Evolutionary conservation across 2,888 invertebrate species (phyloP), one percentile per base, ranked within the genome.

Genomic region (Rotaria sp.): DNA sequence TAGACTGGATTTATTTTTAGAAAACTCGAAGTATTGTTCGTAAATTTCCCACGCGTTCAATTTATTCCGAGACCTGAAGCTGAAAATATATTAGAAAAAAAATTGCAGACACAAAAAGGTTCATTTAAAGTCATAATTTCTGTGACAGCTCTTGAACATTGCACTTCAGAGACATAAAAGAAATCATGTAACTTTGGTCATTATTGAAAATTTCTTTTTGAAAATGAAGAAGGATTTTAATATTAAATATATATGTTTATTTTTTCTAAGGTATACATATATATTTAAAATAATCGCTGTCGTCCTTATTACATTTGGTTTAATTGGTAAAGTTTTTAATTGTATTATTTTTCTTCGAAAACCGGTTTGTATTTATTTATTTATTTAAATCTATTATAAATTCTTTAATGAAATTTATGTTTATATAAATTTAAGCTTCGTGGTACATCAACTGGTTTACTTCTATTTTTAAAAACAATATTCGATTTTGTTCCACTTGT

Each of bases 291-390:
- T n/a, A 15, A 80, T 80, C 10, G 26, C 45, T 45, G 26, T 80
- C n/a, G 45, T 45, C n/a, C 45, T 80, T 15, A 80, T 80, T n/a
- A 80, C 80, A 26, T 80, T 80, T 80, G 80, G 80, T 45, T 45
- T 80, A 45, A 26, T 80, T 80, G 80, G 80, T 13, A 80, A 80
- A 80, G 80, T 80, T 26, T 80, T 80, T n/a, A 80, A 80, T 80
- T 80, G 80, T 80, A 80, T 80, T 45, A 80, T 80, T 13, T 80
- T 80, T 80, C n/a, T 80, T 15, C 80, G 80, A n/a, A 80, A 80
- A 45, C 80, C 80, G 80, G 41, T 67, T 35, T 67, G 67, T 35
- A 67, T 35, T 35, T 67, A 59, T 15, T 59, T 1, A 48, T 45
- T 7, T 26, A 10, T 35, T 67, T 18, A 11, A 26, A 35, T 18